Evolutionary conservation across 2,113 vertebrate species (phyloP), one percentile per base, ranked within the genome.

Genomic region (Lycocorax pyrrhopterus): DNA sequence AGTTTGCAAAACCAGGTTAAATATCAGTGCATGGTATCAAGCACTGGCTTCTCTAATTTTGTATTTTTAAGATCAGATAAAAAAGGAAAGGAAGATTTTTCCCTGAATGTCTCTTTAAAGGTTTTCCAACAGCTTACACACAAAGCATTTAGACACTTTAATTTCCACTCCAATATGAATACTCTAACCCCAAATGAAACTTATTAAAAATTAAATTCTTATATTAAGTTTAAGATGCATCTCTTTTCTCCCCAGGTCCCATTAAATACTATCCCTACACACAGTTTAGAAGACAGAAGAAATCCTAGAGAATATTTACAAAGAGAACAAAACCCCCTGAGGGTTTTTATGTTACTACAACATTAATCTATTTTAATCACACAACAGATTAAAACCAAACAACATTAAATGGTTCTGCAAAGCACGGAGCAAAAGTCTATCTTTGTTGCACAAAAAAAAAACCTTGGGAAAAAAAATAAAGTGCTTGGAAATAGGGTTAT

Each of bases 291-390:
- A 94, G 93, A 95, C 68, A 95, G 92, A 96, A 95, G 56, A 96
- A 85, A 93, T 96, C 83, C 93, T 90, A 90, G 93, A 96, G 96
- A 96, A 96, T 96, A 97, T 95, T 96, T 96, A 94, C 92, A 92
- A 94, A 95, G 92, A 92, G 96, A 96, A 96, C 85, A 96, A 93
- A 83, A 10, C 41, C 88, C 88, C 87, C 9, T 10, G 25, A 87
- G 96, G 95, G 92, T 82, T 96, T 96, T 97, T 96, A 95, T 94
- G 88, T 95, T 96, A 86, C 94, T 94, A 94, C 88, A 93, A 94
- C 95, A 95, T 96, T 96, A 92, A 97, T 96, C 96, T 97, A 84
- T 95, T 96, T 96, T 97, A 96, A 95, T 97, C 90, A 94, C 93
- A 86, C 73, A 90, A 60, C 93, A 96, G 90, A 96, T 96, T 95